These are phyloP conservation scores for Loripinus fragilis DNA, from an alignment of 2,888 invertebrate genomes.

Conservation along the genomic window DNA sequence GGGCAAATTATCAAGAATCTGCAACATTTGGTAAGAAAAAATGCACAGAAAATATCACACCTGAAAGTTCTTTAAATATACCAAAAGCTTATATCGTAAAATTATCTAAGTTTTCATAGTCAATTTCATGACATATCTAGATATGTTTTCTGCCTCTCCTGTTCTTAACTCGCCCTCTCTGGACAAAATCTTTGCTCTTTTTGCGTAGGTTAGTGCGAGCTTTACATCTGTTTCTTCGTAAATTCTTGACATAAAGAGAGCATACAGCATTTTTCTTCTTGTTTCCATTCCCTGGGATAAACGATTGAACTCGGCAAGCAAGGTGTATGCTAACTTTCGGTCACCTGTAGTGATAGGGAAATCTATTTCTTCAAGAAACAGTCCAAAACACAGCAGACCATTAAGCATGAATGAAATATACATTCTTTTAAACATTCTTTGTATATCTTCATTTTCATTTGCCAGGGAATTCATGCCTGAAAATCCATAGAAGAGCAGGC, in stretches of 20 bases:
- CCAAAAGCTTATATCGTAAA: too few species aligned
- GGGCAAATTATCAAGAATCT: too few species aligned
- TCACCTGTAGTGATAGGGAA: not conserved
- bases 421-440: not conserved
- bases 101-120: not conserved
- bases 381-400: not conserved
- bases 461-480: not conserved
- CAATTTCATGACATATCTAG: not conserved
- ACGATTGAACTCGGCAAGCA: not conserved
- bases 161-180: not conserved
- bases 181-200: not conserved
- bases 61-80: too few species aligned
- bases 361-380: not conserved
- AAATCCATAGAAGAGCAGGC: not conserved
- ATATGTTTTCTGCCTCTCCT: not conserved
- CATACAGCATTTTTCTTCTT: not conserved
- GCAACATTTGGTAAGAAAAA: too few species aligned
- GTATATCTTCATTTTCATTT: not conserved
- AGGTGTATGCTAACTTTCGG: not conserved
- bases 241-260: not conserved
- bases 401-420: not conserved
- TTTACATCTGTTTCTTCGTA: not conserved
- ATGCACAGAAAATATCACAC: too few species aligned
- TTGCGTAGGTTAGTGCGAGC: not conserved
- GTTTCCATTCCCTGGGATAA: constrained; percentile 1